phyloP scores from a whole-genome alignment of 2,113 vertebrate species.

The Hyaena hyaena region DNA sequence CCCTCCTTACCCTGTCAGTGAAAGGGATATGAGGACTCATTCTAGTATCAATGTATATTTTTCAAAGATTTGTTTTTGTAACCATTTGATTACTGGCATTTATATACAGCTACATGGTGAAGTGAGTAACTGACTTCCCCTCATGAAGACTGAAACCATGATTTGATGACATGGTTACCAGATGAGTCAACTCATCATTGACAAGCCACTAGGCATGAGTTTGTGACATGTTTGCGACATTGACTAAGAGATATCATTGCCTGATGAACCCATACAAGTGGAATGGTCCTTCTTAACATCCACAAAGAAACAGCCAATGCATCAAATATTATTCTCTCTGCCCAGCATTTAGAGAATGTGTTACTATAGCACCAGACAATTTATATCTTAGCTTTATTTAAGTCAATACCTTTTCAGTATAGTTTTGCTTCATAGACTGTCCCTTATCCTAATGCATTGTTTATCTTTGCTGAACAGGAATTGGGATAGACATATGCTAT shows the following conservation, averaged over 20 bases:
- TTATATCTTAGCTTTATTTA: neutral
- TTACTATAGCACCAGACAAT: neutral
- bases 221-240: neutral
- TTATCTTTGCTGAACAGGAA: neutral
- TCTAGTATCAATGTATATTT: neutral
- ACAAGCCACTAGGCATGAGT: neutral
- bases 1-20: neutral
- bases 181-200: neutral
- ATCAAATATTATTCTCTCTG: neutral
- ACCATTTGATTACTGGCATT: constrained; percentile 3
- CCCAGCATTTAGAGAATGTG: neutral
- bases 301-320: neutral
- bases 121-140: neutral
- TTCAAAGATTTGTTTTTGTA: constrained; percentile 21
- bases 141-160: neutral
- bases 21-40: constrained; percentile 30
- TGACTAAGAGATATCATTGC: neutral
- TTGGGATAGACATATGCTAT: neutral
- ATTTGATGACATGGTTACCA: neutral
- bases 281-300: neutral
- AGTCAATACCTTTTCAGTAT: neutral
- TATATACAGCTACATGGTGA: neutral
- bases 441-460: neutral
- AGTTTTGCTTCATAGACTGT: neutral
- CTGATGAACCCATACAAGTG: neutral